Base-by-base conservation (phyloP, 2,113 vertebrate species). In the Anguilla rostrata region DNA sequence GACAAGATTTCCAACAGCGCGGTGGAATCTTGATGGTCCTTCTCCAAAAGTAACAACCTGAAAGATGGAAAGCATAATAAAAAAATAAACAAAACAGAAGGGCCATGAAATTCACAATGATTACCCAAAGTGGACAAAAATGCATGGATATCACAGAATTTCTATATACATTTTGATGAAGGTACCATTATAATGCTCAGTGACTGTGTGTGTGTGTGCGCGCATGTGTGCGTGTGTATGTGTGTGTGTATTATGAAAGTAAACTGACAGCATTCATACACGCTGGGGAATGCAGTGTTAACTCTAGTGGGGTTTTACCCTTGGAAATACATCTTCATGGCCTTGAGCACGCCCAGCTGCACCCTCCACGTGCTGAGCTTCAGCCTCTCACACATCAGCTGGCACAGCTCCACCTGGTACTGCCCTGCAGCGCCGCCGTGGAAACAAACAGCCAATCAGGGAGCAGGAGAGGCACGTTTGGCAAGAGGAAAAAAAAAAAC, bases 291-390 rank as follows among this genome's bases (percentile, higher is more conserved):
- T 71, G 26, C 8, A 80, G 60, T 20, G 1, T 5, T 43, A 29
- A 34, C 14, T 39, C 11, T 29, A 26, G 86, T 22, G 39, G 8
- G 29, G 0, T 53, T 91, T 96, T 95, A 99, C 98, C 96, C 96
- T 92, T 97, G 94, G 92, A 97, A 98, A 93, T 96, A 99, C 11
- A 95, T 93, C 88, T 97, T 99, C 98, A 99, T 98, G 78, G 96
- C 94, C 88, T 98, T 97, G 0, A 99, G 94, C 29, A 97, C 97
- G 43, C 93, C 96, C 0, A 99, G 94, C 92, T 99, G 98, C 15
- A 99, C 97, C 83, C 97, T 98, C 98, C 98, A 99, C 0, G 97
- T 99, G 94, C 98, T 98, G 82, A 97, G 96, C 87, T 97, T 98
- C 86, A 99, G 94, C 81, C 95, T 95, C 15, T 97, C 96, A 88